phyloP scores from a whole-genome alignment of 2,888 invertebrate genomes.

The Unio pictorum region DNA sequence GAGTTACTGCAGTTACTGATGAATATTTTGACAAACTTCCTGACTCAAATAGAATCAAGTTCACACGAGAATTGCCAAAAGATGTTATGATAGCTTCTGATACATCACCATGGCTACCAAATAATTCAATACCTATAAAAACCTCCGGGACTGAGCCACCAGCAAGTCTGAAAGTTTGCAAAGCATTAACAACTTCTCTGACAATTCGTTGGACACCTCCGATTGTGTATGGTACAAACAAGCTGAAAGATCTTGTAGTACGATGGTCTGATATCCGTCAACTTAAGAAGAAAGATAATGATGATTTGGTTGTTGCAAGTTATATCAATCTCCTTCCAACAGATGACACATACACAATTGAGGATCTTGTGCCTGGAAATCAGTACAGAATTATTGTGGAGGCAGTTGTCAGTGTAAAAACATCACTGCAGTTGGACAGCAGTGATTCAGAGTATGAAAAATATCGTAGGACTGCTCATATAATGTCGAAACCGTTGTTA shows the following conservation, averaged over 20 bases:
- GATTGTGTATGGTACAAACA: slow-evolving; percentile 69
- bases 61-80: slow-evolving; percentile 56
- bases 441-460: slow-evolving; percentile 58
- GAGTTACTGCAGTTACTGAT: slow-evolving; percentile 69
- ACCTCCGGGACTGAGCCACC: slow-evolving; percentile 70
- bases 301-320: slow-evolving; percentile 61
- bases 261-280: slow-evolving; percentile 67
- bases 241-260: slow-evolving; percentile 66
- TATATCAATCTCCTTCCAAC: slow-evolving; percentile 63
- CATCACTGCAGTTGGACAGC: slow-evolving; percentile 59
- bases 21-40: slow-evolving; percentile 70
- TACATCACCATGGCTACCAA: slow-evolving; percentile 68
- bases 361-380: slow-evolving; percentile 65
- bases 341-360: slow-evolving; percentile 59
- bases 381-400: slow-evolving; percentile 69
- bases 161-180: slow-evolving; percentile 54
- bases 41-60: slow-evolving; percentile 60
- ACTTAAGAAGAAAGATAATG: slow-evolving; percentile 44
- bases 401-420: slow-evolving; percentile 70
- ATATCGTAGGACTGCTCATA: slow-evolving; percentile 67
- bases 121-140: slow-evolving; percentile 61
- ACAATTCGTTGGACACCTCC: slow-evolving; percentile 68
- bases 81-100: slow-evolving; percentile 58
- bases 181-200: slow-evolving; percentile 59
- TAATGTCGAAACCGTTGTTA: slow-evolving; percentile 64